phyloP scores from a whole-genome alignment of 1,140 invertebrate genomes.

The Galleria mellonella region DNA sequence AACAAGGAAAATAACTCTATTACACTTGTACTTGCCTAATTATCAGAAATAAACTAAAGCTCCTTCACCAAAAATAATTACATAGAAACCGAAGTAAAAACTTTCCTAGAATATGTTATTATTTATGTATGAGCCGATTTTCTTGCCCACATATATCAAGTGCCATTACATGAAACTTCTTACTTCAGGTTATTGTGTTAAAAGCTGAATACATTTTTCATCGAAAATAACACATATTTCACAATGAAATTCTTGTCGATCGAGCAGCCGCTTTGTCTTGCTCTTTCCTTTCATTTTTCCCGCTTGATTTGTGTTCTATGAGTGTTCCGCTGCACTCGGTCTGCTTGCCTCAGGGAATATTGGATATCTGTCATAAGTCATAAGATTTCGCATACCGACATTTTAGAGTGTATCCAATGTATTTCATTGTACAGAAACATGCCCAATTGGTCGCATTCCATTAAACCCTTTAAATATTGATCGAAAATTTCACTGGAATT shows the following conservation, averaged over 20 bases:
- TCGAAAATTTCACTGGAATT: slow-evolving; percentile 16
- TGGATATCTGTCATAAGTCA: slow-evolving; percentile 53
- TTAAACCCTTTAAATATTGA: slow-evolving; percentile 1
- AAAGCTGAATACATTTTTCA: slow-evolving; percentile 49
- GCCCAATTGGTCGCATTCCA: too few relatives aligned
- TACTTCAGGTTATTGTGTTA: slow-evolving; percentile 28
- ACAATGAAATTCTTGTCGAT: slow-evolving; percentile 55
- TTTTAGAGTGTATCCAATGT: slow-evolving; percentile 24
- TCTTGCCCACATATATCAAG: background rate
- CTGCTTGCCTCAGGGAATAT: slow-evolving; percentile 28
- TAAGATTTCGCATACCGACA: slow-evolving; percentile 40
- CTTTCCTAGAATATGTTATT: too few relatives aligned
- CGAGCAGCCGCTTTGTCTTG: slow-evolving; percentile 46
- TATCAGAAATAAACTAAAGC: too few relatives aligned
- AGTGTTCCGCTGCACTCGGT: slow-evolving; percentile 38
- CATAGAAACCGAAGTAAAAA: too few relatives aligned
- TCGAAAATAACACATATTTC: slow-evolving; percentile 57
- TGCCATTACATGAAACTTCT: background rate
- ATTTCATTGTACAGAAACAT: background rate
- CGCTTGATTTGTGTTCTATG: slow-evolving; percentile 56
- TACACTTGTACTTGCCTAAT: too few relatives aligned
- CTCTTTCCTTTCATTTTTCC: slow-evolving; percentile 43
- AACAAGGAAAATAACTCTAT: too few relatives aligned
- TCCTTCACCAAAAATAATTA: too few relatives aligned
- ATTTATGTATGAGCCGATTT: too few relatives aligned